Evolutionary conservation across 2,797 vertebrate genomes (phyloP).

Genomic region (Syndactyla subalaris): DNA sequence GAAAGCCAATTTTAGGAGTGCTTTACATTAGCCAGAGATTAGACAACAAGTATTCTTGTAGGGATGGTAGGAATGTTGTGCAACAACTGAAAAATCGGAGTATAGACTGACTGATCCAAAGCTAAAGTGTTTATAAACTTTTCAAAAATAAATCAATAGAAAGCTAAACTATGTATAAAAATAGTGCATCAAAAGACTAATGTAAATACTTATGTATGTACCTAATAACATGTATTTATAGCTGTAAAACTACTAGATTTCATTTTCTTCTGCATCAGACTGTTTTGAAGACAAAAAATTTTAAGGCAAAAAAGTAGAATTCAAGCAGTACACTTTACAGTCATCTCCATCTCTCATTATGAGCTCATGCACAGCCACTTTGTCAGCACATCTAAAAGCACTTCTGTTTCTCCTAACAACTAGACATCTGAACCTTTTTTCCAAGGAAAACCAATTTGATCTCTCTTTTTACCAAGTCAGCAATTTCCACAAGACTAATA

Average conservation of each 20-base stretch:
- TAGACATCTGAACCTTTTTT: neutral
- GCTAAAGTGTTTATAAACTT: neutral
- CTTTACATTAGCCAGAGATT: neutral
- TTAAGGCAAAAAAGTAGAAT: neutral
- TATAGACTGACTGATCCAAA: neutral
- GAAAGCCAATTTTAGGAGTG: neutral
- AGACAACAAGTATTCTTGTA: neutral
- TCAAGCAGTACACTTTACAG: neutral
- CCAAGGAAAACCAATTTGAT: neutral
- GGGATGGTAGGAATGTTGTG: neutral
- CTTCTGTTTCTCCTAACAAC: neutral
- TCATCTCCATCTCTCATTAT: neutral
- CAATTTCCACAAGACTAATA: neutral
- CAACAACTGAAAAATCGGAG: neutral
- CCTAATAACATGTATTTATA: neutral
- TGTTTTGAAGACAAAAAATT: neutral
- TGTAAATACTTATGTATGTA: rapidly evolving
- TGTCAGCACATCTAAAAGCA: neutral
- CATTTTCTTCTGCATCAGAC: neutral
- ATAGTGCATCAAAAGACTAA: neutral
- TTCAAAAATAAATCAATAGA: neutral
- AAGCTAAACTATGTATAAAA: neutral
- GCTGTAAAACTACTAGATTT: neutral
- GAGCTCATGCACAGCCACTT: neutral
- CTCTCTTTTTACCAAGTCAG: neutral